Evolutionary conservation across 2,888 invertebrate genomes (phyloP).

Genomic region (Morpho deidamia): DNA sequence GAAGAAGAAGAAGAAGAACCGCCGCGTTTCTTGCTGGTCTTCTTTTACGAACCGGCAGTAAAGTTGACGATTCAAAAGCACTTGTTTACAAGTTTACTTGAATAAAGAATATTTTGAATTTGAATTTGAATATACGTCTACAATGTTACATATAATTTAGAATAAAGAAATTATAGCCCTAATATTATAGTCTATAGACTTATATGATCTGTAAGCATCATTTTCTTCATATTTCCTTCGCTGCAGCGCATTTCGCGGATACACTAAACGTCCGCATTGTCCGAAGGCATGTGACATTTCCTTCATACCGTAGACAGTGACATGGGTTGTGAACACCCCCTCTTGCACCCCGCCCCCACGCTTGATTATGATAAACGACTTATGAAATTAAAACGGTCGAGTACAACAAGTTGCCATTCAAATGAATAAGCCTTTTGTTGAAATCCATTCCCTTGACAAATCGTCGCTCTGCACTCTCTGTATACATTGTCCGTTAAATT

Average conservation of each 20-base stretch:
- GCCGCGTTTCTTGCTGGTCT: too few species aligned
- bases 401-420: constrained; percentile 75
- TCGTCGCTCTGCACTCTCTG: constrained; percentile 59
- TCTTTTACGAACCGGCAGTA: too few species aligned
- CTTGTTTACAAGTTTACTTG: too few species aligned
- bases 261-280: constrained; percentile 54
- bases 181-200: too few species aligned
- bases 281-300: constrained; percentile 69
- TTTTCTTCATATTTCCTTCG: constrained; percentile 18
- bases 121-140: too few species aligned
- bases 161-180: too few species aligned
- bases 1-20: too few species aligned
- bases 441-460: constrained; percentile 76
- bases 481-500: constrained; percentile 68
- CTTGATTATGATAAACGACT: constrained; percentile 78
- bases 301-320: constrained; percentile 67
- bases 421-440: constrained; percentile 72
- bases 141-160: too few species aligned
- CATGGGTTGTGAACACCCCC: constrained; percentile 54
- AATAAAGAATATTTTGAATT: too few species aligned
- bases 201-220: not conserved
- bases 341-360: constrained; percentile 31
- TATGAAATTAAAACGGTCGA: constrained; percentile 76
- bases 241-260: constrained; percentile 27
- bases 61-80: too few species aligned